A percentile compares a stretch with the other conserved stretches of the same genome.
These are phyloP conservation scores for Bilobella aurantiaca DNA, from an alignment of 1,140 invertebrate species.

Conservation along the genomic window DNA sequence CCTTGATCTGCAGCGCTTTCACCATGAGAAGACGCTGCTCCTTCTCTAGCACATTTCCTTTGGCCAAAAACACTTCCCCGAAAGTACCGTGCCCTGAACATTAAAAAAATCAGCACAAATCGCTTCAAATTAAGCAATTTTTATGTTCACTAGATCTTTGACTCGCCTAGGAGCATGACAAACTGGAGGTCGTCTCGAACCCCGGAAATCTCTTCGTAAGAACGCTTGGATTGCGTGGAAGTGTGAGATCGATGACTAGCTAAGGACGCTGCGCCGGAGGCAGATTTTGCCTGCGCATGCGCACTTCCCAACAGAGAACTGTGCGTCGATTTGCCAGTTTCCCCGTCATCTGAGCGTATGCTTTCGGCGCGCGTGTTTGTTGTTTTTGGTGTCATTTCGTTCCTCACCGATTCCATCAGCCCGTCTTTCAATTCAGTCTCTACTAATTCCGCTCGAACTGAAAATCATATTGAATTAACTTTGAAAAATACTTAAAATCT, in stretches of 20 bases:
- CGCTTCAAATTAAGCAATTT: too few species aligned
- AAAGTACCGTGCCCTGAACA: conserved; percentile 69
- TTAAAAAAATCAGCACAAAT: too few species aligned
- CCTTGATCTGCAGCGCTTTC: conserved; percentile 62
- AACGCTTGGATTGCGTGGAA: conserved; percentile 50
- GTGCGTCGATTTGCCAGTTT: conserved; percentile 62
- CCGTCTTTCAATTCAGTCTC: background rate
- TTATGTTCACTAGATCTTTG: too few species aligned
- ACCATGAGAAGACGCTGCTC: conserved; percentile 52
- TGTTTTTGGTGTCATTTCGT: background rate
- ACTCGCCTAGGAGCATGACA: conserved; percentile 60
- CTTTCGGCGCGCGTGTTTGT: conserved; percentile 33
- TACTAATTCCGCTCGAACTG: too few species aligned
- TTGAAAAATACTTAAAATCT: too few species aligned
- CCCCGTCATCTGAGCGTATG: conserved; percentile 63
- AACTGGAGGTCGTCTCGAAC: conserved; percentile 63
- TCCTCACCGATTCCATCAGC: background rate
- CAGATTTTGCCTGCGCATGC: conserved; percentile 51
- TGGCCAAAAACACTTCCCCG: conserved; percentile 75
- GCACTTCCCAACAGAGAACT: conserved; percentile 45
- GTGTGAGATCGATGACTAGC: conserved; percentile 31
- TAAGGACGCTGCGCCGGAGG: conserved; percentile 28
- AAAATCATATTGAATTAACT: too few species aligned
- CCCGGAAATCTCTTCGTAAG: conserved; percentile 60
- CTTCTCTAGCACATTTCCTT: conserved; percentile 41